Evolutionary conservation across 2,888 invertebrate genomes (phyloP).

Genomic region (Hartigia nigra): DNA sequence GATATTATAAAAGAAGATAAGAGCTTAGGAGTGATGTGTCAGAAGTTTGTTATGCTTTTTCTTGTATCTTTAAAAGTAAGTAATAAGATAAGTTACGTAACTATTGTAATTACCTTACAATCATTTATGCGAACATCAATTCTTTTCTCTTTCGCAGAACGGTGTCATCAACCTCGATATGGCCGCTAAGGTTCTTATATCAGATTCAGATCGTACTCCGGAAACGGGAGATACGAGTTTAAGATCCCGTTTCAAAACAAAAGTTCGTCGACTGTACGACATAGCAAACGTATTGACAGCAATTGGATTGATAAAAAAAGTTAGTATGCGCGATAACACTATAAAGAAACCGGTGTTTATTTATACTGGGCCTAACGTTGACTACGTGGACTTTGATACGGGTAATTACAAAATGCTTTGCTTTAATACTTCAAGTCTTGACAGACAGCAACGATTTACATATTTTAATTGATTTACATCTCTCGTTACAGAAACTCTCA

Average conservation of each 20-base stretch:
- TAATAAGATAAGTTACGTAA: conserved; percentile 26
- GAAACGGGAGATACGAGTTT: conserved; percentile 48
- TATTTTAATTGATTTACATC: conserved; percentile 19
- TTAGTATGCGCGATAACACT: conserved; percentile 71
- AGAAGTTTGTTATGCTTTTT: conserved; percentile 79
- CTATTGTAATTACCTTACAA: conserved; percentile 15
- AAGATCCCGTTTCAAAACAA: conserved; percentile 72
- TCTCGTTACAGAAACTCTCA: conserved; percentile 33
- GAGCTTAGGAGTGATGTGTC: conserved; percentile 76
- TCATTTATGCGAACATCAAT: conserved; percentile 1
- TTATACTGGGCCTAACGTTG: conserved; percentile 70
- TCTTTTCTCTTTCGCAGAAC: conserved; percentile 66
- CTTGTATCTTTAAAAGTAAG: conserved; percentile 74
- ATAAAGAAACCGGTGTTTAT: conserved; percentile 76
- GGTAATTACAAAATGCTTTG: conserved; percentile 24
- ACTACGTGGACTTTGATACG: conserved; percentile 39
- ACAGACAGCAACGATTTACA: background rate
- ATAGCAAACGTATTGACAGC: conserved; percentile 83
- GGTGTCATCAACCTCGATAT: conserved; percentile 75
- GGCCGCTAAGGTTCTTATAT: conserved; percentile 75
- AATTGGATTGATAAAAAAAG: conserved; percentile 78
- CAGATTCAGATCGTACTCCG: conserved; percentile 68
- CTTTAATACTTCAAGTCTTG: background rate
- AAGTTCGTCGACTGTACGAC: conserved; percentile 80
- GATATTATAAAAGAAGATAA: conserved; percentile 70